Base-by-base conservation (phyloP, 1,140 invertebrate species). In the Saxidomus purpurata region DNA sequence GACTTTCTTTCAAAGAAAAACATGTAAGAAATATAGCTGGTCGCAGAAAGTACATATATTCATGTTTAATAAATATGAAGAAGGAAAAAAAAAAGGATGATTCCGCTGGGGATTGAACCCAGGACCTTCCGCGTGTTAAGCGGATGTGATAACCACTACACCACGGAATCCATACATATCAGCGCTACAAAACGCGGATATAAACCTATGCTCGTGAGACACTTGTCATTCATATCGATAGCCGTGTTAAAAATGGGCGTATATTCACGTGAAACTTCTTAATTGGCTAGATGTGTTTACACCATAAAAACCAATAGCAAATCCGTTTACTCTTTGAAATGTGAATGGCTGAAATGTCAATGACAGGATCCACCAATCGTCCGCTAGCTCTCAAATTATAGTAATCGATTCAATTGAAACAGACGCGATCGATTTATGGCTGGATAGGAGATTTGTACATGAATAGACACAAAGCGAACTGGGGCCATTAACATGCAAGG, bases 71-170 rank as follows among this genome's bases (percentile, higher is more conserved):
- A n/a, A n/a, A n/a, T n/a, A n/a, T n/a, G n/a, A n/a, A n/a, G 15
- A 80, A 59, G n/a, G 17, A 17, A 59, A 59, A 69, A 47, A 84
- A 84, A 71, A 63, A 31, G 13, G 1, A n/a, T 84, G 81, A 84
- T 84, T 84, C 81, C 81, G 63, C 81, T 84, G 81, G 81, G 81
- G 81, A 43, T 84, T 87, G 92, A 93, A 93, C 92, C 92, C 93
- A 92, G 90, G 93, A 93, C 93, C 93, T 93, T 93, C 92, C 92
- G 92, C 92, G 92, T 93, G 92, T 93, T 92, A 92, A 93, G 92
- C 93, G 91, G 92, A 94, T 92, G 93, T 94, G 93, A 94, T 94
- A 92, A 93, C 93, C 93, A 93, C 93, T 93, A 93, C 93, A 93
- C 93, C 93, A 93, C 90, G 89, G 85, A 89, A 93, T 87, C 90